Evolutionary conservation across 1,140 invertebrate species (phyloP).

Genomic region (Xylocopa sonorina): DNA sequence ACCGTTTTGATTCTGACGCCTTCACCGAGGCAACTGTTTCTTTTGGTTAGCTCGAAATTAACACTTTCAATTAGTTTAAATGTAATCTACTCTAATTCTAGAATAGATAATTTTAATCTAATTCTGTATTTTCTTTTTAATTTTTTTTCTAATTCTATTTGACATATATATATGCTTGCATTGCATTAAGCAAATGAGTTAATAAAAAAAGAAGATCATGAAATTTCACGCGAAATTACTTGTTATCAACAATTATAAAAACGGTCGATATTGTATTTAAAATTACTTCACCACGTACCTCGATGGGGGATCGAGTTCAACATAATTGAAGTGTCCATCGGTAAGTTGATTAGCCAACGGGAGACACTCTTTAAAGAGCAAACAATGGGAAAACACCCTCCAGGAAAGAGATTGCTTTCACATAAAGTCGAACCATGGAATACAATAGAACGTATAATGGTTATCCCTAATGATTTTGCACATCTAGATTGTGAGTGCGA

Average conservation of each 20-base stretch:
- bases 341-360: slow-evolving; percentile 22
- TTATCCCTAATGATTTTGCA: background rate
- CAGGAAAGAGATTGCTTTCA: background rate
- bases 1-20: too few species aligned
- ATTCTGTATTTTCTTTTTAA: too few species aligned
- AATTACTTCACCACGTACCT: background rate
- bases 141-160: too few species aligned
- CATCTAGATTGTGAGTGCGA: background rate
- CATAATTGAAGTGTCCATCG: slow-evolving; percentile 43
- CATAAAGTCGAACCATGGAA: background rate
- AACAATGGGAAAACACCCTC: background rate
- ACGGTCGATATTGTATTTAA: background rate
- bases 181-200: too few species aligned
- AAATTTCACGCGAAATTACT: too few species aligned
- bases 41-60: too few species aligned
- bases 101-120: too few species aligned
- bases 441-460: slow-evolving; percentile 6
- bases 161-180: too few species aligned
- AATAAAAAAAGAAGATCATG: too few species aligned
- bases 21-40: background rate
- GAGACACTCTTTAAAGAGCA: slow-evolving; percentile 1
- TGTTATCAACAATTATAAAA: too few species aligned
- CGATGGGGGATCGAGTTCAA: slow-evolving; percentile 9
- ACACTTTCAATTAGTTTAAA: too few species aligned
- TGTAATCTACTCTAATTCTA: too few species aligned